These are phyloP conservation scores for Plestiodon gilberti DNA, from an alignment of 2,113 vertebrate genomes.

Conservation along the genomic window DNA sequence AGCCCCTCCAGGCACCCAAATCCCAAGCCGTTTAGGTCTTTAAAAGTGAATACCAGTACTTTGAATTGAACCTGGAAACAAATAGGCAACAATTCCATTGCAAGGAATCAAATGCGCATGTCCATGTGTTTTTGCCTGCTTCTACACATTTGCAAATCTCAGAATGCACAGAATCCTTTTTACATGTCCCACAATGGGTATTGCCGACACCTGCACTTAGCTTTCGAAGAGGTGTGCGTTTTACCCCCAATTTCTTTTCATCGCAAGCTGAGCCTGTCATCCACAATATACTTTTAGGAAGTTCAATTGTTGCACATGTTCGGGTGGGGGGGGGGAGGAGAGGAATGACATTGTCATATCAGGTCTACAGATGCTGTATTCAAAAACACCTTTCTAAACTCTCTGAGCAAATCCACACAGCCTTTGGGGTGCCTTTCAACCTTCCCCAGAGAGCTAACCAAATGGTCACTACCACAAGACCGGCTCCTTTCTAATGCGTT, in stretches of 20 bases:
- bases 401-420: not conserved
- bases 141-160: not conserved
- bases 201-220: not conserved
- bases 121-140: not conserved
- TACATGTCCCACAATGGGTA: not conserved
- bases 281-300: conserved; percentile 4
- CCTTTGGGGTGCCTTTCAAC: conserved; percentile 9
- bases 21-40: no score
- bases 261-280: not conserved
- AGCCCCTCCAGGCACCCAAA: no score
- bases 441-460: conserved; percentile 19
- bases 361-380: not conserved
- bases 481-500: conserved; percentile 18
- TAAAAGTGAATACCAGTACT: no score
- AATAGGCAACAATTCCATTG: not conserved
- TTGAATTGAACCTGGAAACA: no score
- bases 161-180: not conserved
- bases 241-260: conserved; percentile 11
- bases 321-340: not conserved
- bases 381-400: not conserved
- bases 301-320: not conserved
- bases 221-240: not conserved
- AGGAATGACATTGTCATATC: not conserved
- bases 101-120: not conserved
- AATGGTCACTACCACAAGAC: not conserved